Evolutionary conservation across 2,888 invertebrate species (phyloP), one percentile per base, ranked within the genome.

Genomic region (Sarcophaga caerulescens): DNA sequence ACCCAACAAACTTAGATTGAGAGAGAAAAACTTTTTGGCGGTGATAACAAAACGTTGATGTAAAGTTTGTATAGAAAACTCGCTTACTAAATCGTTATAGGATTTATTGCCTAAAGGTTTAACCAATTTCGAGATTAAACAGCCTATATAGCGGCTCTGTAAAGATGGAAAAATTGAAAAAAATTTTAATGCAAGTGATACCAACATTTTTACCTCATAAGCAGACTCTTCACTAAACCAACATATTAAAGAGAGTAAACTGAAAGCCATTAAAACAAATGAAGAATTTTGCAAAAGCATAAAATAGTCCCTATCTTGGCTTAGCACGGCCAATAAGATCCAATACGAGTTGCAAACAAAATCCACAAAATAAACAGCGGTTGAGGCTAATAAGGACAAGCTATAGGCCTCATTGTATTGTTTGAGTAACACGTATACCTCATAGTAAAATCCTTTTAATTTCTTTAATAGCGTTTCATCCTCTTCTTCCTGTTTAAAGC

Each of bases 21-120:
- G 89, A 47, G 85, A 90, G 25, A 93, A 93, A 87, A 93, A 93
- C 11, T 92, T 91, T 87, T 92, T 93, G 57, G 93, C 93, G 3
- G 92, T 91, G 10, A 93, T 89, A 19, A 89, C 87, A 52, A 93
- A 92, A 6, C 90, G 90, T 83, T 93, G 93, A 88, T 93, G 93
- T 5, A 93, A 86, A 2, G 91, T 90, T 86, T 93, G 93, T 45
- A 93, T 69, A 0, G 92, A 90, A 81, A 93, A 93, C 17, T 93
- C 92, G n/a, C 88, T 91, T 8, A 93, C 90, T 75, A 93, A 87
- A 77, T 91, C 90, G 65, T 93, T 93, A 71, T 92, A 93, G 0
- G 90, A 89, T 59, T 92, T 92, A 82, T 91, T 91, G 19, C 90
- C 92, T 78, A 90, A 11, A 0, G 92, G 92, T 21, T 92, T 92